These are phyloP conservation scores for Gastrophryne carolinensis DNA, from an alignment of 2,797 vertebrate species.

Conservation along the genomic window DNA sequence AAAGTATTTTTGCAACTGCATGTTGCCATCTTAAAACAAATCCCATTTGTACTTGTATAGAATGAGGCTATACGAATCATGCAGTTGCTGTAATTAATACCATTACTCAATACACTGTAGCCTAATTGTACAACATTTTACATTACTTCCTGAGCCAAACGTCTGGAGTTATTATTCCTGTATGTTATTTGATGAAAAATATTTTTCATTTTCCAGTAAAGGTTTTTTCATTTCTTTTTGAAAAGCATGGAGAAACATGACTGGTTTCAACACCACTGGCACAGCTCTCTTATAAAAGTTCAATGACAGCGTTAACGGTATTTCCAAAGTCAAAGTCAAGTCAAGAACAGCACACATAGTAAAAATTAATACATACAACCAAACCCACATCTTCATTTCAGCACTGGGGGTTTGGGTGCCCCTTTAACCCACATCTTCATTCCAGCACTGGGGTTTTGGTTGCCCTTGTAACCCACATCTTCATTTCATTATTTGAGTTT, in stretches of 20 bases:
- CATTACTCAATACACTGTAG: neutral
- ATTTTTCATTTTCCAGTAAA: neutral
- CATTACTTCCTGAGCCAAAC: neutral
- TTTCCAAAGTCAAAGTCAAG: neutral
- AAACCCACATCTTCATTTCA: too few relatives aligned
- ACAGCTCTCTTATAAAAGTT: neutral
- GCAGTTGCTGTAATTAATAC: neutral
- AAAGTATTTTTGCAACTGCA: neutral
- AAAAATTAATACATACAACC: too few relatives aligned
- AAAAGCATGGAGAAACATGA: neutral
- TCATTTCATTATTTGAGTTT: too few relatives aligned
- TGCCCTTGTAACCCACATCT: too few relatives aligned
- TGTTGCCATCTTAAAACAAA: neutral
- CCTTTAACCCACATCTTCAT: too few relatives aligned
- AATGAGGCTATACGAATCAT: neutral
- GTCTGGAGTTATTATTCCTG: neutral
- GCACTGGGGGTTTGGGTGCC: too few relatives aligned
- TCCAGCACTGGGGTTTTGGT: too few relatives aligned
- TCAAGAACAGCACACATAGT: neutral
- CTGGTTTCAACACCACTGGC: neutral
- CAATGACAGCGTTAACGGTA: neutral
- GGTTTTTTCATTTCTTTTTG: neutral
- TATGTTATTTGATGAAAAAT: neutral
- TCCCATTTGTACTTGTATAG: neutral
- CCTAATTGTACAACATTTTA: neutral